These are phyloP conservation scores for Arion vulgaris DNA, from an alignment of 1,140 invertebrate genomes.

Conservation along the genomic window DNA sequence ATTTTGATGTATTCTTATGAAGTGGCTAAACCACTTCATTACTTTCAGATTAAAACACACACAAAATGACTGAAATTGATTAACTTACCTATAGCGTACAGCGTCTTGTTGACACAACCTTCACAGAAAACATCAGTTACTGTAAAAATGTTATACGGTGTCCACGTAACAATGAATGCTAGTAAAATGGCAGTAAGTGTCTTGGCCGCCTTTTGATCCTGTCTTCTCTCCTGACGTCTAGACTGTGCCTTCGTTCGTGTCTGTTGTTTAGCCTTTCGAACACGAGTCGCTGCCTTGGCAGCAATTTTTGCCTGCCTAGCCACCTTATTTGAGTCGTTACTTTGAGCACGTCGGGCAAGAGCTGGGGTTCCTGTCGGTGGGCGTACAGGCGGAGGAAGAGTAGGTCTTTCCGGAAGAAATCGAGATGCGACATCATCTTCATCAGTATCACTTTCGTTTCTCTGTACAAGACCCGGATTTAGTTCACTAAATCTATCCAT, in stretches of 20 bases:
- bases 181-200: constrained; percentile 95
- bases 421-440: constrained; percentile 33
- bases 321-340: constrained; percentile 56
- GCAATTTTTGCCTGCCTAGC: constrained; percentile 65
- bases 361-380: constrained; percentile 62
- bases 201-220: constrained; percentile 98
- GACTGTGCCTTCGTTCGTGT: constrained; percentile 52
- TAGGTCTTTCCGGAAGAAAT: neutral
- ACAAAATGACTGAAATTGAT: no score
- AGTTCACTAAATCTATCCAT: constrained; percentile 45
- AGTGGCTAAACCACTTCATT: no score
- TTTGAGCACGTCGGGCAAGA: constrained; percentile 57
- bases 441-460: constrained; percentile 40
- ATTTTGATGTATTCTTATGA: no score
- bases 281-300: constrained; percentile 58
- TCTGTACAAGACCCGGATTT: constrained; percentile 39
- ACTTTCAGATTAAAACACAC: no score
- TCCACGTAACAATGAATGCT: constrained; percentile 99
- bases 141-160: constrained; percentile 93
- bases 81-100: constrained; percentile 61
- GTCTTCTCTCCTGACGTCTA: constrained; percentile 94
- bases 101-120: constrained; percentile 53
- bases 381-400: constrained; percentile 36
- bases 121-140: constrained; percentile 73
- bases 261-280: constrained; percentile 43